Conservation (phyloP, 2,797 vertebrate genomes). For the Phataginus tetradactyla region DNA sequence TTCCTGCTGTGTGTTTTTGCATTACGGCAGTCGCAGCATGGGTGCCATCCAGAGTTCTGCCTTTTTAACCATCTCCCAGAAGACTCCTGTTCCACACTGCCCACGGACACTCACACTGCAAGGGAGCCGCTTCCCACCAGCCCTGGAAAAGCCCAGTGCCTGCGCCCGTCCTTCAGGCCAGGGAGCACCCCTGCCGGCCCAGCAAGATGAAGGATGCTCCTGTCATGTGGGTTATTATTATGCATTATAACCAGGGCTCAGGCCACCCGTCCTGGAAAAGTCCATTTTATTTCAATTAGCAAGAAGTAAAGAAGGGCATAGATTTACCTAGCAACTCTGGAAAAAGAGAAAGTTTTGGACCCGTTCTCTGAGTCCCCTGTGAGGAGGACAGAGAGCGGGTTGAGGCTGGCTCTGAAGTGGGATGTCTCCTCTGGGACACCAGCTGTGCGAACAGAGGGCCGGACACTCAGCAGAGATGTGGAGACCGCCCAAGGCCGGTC, state of each 20-base stretch:
- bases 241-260: neutral
- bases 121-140: neutral
- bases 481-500: fast-evolving
- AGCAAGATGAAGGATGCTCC: neutral
- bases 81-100: neutral
- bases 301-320: neutral
- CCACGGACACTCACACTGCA: fast-evolving
- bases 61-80: neutral
- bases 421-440: neutral
- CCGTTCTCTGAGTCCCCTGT: neutral
- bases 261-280: neutral
- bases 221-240: neutral
- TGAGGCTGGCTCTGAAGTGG: neutral
- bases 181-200: neutral
- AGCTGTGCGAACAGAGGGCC: neutral
- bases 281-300: slow-evolving; percentile 39
- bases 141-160: neutral
- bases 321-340: slow-evolving; percentile 6
- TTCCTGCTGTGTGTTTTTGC: fast-evolving
- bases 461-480: fast-evolving
- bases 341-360: neutral
- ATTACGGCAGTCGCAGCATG: fast-evolving
- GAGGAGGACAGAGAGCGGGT: neutral
- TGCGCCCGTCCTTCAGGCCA: too few species aligned
- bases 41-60: fast-evolving